These are phyloP conservation scores for Ricordea florida DNA, from an alignment of 92 coral and sea anemone species.

Conservation along the genomic window DNA sequence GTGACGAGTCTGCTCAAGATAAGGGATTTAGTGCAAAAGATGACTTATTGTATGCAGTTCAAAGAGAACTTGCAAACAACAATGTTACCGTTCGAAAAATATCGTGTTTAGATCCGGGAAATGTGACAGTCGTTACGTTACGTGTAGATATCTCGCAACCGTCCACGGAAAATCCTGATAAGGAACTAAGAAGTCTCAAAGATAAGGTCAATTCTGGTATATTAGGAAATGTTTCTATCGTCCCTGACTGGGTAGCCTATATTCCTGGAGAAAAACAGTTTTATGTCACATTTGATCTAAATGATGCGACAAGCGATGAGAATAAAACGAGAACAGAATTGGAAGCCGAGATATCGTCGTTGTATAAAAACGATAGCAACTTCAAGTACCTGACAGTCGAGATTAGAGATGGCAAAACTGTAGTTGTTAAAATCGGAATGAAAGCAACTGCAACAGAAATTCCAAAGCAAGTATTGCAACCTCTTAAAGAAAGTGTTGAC, in stretches of 20 bases:
- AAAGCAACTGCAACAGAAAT: background rate
- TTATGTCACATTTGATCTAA: slow-evolving; percentile 4
- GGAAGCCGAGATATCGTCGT: background rate
- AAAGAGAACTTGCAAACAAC: background rate
- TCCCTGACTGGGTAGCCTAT: slow-evolving; percentile 27
- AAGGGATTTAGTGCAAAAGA: background rate
- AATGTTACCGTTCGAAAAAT: slow-evolving; percentile 13
- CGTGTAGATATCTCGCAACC: background rate
- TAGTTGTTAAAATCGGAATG: slow-evolving; percentile 32
- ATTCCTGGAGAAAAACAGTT: slow-evolving; percentile 28
- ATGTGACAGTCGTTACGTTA: slow-evolving; percentile 22
- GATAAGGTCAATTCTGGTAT: background rate
- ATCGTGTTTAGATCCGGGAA: background rate
- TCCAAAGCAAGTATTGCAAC: slow-evolving; percentile 27
- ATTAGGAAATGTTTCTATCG: background rate
- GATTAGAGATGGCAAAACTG: background rate
- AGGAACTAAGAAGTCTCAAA: slow-evolving; percentile 2
- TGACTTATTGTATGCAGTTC: background rate
- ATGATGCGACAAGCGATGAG: background rate
- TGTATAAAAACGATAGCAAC: background rate
- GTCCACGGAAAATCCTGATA: background rate
- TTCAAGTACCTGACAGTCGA: slow-evolving; percentile 1
- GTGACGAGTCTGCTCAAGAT: background rate
- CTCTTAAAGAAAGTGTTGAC: slow-evolving; percentile 18
- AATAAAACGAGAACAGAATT: background rate